These are phyloP conservation scores for Aphis gossypii DNA, from an alignment of 1,140 invertebrate genomes.

Conservation along the genomic window DNA sequence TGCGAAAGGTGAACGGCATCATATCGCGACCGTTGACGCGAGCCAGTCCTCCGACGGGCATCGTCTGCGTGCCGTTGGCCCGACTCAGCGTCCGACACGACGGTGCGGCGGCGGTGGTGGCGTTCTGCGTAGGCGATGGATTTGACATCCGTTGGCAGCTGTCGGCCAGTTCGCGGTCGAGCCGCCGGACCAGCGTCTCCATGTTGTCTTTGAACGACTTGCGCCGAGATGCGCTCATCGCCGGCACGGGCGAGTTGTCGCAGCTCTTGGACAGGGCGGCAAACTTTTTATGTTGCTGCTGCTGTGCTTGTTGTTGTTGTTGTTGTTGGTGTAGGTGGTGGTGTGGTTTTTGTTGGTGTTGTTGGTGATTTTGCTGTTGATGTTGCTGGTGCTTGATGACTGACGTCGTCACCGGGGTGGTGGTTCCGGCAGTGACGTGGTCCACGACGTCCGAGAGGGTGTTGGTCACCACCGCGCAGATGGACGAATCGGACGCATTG, in stretches of 20 bases:
- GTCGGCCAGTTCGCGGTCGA: conserved; percentile 60
- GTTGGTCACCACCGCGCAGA: not conserved
- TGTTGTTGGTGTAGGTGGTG: not conserved
- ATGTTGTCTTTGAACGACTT: conserved; percentile 67
- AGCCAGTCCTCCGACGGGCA: conserved; percentile 65
- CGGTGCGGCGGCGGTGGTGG: not conserved
- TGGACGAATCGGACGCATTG: not conserved
- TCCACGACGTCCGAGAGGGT: not conserved
- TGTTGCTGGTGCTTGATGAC: not conserved
- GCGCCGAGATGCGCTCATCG: conserved; percentile 61
- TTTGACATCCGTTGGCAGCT: not conserved
- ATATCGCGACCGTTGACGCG: not conserved
- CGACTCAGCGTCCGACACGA: conserved; percentile 23
- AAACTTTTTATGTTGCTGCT: not conserved
- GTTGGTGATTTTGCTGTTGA: not conserved
- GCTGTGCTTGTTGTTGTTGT: not conserved
- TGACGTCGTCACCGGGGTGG: not conserved
- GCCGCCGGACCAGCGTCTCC: conserved; percentile 66
- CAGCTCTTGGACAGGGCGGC: conserved; percentile 7
- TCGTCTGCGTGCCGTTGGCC: conserved; percentile 59
- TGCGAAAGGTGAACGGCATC: conserved; percentile 66
- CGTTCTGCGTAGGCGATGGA: not conserved
- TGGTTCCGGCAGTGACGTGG: not conserved
- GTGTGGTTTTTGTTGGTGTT: not conserved
- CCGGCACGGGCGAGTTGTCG: conserved; percentile 36